Evolutionary conservation across 2,113 vertebrate genomes (phyloP).

Genomic region (Scopus umbretta): DNA sequence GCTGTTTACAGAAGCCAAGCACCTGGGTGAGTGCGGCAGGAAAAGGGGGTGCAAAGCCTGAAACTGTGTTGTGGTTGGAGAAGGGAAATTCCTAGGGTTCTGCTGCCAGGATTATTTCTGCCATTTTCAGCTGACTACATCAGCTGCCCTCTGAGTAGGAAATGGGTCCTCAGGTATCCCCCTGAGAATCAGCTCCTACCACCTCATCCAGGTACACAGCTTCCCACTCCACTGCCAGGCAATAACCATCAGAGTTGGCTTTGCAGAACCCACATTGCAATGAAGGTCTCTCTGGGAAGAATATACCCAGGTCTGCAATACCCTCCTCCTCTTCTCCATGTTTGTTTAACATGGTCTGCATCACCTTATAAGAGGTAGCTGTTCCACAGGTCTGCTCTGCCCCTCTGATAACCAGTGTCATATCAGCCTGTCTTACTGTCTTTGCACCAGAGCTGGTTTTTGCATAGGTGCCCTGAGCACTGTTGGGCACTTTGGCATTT

Average conservation of each 20-base stretch:
- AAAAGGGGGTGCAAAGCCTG: neutral
- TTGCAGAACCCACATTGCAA: neutral
- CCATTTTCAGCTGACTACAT: neutral
- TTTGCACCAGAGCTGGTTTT: neutral
- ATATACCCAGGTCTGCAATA: accelerated
- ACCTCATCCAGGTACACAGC: neutral
- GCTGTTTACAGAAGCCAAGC: neutral
- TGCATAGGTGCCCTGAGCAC: neutral
- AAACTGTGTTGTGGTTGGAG: neutral
- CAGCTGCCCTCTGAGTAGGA: neutral
- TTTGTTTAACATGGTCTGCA: neutral
- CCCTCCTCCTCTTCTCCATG: neutral
- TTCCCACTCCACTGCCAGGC: neutral
- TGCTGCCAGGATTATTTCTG: neutral
- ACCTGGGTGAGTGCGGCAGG: neutral
- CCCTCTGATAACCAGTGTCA: neutral
- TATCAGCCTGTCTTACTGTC: neutral
- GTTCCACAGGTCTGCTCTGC: neutral
- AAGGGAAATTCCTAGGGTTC: neutral
- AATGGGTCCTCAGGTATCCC: neutral
- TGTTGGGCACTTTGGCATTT: neutral
- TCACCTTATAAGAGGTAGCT: neutral
- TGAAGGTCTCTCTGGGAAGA: neutral
- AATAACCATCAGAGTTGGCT: neutral
- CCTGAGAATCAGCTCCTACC: neutral